Base-by-base conservation (phyloP, 2,113 vertebrate species). In the Bubo blakistoni region DNA sequence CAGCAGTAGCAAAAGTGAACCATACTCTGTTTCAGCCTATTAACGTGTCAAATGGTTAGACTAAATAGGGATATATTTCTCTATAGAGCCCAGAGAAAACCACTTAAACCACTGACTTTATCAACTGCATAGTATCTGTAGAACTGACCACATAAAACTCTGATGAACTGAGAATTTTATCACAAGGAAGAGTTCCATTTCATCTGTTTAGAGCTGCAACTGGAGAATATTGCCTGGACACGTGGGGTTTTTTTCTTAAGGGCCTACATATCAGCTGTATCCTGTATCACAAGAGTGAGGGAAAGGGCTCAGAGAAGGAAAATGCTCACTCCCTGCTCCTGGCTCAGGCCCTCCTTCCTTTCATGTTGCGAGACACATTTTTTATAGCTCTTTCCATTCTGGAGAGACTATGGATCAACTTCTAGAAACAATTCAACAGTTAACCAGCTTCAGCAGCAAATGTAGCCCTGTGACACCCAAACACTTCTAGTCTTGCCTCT, bases 1-100 rank as follows among this genome's bases (percentile, higher is more conserved):
- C 96, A 77, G 81, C 80, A 94, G 72, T 47, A 52, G 88, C 90
- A 94, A 97, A 97, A 97, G 58, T 94, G 85, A 96, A 86, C 94
- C 81, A 34, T 95, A 92, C 88, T 92, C 79, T 76, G 24, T 96
- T 97, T 96, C 84, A 96, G 87, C 67, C 73, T 94, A 94, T 94
- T 97, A 87, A 94, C 10, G 9, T 91, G 82, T 95, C 95, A 96
- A 96, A 94, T 76, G 54, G 78, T 88, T 87, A 92, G 79, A 90
- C 80, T 90, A 77, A 72, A 86, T 3, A 95, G 80, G 51, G 49
- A 90, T 24, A 95, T 24, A 78, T 81, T 77, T 93, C 78, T 66
- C 65, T 84, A 34, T 22, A 91, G 66, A 82, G n/a, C 57, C 65
- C 66, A 38, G 34, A 40, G 46, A 86, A 94, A 97, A 91, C 0